These are phyloP conservation scores for Umimayanthus chanpuru DNA, from an alignment of 92 coral and sea anemone species.

Conservation along the genomic window DNA sequence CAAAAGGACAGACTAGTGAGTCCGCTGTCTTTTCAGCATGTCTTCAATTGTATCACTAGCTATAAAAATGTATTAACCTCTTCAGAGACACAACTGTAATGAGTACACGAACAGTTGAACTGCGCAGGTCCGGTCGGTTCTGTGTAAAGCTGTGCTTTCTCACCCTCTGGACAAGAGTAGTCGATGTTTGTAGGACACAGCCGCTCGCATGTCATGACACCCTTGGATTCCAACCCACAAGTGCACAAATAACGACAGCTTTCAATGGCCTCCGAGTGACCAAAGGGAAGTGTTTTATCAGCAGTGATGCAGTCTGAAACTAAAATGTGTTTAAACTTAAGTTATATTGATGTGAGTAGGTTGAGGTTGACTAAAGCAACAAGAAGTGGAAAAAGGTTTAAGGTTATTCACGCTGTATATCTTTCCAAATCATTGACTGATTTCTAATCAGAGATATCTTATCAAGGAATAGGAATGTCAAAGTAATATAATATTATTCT, in stretches of 20 bases:
- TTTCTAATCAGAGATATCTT: too few relatives aligned
- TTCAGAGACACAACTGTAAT: neutral
- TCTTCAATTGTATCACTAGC: too few relatives aligned
- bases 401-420: too few relatives aligned
- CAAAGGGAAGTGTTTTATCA: neutral
- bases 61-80: neutral
- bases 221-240: neutral
- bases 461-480: too few relatives aligned
- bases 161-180: neutral
- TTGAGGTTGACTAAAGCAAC: too few relatives aligned
- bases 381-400: too few relatives aligned
- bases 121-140: neutral
- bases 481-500: too few relatives aligned
- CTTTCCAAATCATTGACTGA: too few relatives aligned
- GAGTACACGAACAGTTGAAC: neutral
- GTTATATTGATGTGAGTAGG: too few relatives aligned
- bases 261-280: neutral
- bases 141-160: neutral
- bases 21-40: too few relatives aligned
- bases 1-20: too few relatives aligned
- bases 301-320: neutral
- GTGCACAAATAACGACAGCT: neutral
- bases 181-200: constrained; percentile 14
- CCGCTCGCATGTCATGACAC: neutral
- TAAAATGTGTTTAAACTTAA: neutral